phyloP scores from a whole-genome alignment of 2,797 vertebrate species.

The Decapterus maruadsi region DNA sequence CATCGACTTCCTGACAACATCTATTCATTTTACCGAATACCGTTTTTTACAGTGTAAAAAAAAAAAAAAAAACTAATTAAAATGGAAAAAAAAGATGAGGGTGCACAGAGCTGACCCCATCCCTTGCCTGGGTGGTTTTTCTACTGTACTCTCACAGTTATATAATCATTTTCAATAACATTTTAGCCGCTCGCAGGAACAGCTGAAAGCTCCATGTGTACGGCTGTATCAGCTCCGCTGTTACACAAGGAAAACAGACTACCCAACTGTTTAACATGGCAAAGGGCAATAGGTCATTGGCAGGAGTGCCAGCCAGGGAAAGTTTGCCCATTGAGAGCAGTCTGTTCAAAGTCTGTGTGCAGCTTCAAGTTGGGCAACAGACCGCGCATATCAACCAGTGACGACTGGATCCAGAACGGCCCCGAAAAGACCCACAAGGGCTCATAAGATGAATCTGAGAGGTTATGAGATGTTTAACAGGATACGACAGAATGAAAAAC shows the following conservation, averaged over 20 bases:
- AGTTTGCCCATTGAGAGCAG: not conserved
- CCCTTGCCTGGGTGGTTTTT: constrained; percentile 12
- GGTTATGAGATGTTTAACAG: constrained; percentile 17
- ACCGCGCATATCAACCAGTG: not conserved
- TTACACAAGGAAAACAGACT: not conserved
- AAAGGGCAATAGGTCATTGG: not conserved
- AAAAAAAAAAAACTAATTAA: constrained; percentile 10
- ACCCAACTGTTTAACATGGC: not conserved
- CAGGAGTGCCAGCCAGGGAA: not conserved
- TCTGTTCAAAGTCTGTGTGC: constrained; percentile 17
- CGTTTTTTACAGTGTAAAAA: not conserved
- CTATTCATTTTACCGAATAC: not conserved
- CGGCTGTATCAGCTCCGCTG: not conserved
- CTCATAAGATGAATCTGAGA: not conserved
- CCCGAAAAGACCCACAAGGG: not conserved
- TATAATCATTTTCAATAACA: constrained; percentile 26
- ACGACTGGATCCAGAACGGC: not conserved
- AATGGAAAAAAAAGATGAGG: constrained; percentile 13
- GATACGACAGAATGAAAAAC: not conserved
- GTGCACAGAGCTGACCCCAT: constrained; percentile 12
- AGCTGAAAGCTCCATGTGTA: not conserved
- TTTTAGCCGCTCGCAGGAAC: not conserved
- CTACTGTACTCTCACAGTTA: constrained; percentile 9
- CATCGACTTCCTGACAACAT: not conserved
- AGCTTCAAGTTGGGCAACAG: not conserved